Conservation (phyloP, 2,797 vertebrate genomes). For the Oryzias dopingdopingensis region DNA sequence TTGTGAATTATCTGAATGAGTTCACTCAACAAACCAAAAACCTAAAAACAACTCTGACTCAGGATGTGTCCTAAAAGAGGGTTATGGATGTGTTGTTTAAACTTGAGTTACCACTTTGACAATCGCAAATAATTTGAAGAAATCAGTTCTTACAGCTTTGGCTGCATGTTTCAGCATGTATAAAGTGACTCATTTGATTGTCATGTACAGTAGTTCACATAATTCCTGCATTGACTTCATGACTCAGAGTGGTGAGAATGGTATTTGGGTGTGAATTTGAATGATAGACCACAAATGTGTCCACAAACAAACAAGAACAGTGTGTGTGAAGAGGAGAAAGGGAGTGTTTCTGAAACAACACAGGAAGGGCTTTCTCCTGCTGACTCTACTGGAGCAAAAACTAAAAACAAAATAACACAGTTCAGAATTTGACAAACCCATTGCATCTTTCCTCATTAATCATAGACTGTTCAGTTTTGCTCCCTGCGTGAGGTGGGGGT, state of each 20-base stretch:
- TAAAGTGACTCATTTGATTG: neutral
- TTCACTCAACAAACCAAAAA: too few species aligned
- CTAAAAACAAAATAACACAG: too few species aligned
- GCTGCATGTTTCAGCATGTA: constrained; percentile 16
- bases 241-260: constrained; percentile 11
- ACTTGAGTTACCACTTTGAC: neutral
- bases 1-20: too few species aligned
- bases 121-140: neutral
- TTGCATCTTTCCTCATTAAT: constrained; percentile 49
- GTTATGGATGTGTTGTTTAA: neutral
- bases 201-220: neutral
- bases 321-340: constrained; percentile 19
- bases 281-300: constrained; percentile 7
- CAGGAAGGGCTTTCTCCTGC: too few species aligned
- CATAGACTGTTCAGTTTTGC: constrained; percentile 44
- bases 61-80: too few species aligned
- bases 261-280: constrained; percentile 25
- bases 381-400: too few species aligned
- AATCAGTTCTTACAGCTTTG: neutral
- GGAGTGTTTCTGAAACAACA: neutral
- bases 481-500: constrained; percentile 59
- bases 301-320: constrained; percentile 6
- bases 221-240: constrained; percentile 19
- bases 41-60: too few species aligned
- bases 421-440: too few species aligned